These are phyloP conservation scores for Netelia fuscicornis DNA, from an alignment of 2,888 invertebrate genomes.

Conservation along the genomic window DNA sequence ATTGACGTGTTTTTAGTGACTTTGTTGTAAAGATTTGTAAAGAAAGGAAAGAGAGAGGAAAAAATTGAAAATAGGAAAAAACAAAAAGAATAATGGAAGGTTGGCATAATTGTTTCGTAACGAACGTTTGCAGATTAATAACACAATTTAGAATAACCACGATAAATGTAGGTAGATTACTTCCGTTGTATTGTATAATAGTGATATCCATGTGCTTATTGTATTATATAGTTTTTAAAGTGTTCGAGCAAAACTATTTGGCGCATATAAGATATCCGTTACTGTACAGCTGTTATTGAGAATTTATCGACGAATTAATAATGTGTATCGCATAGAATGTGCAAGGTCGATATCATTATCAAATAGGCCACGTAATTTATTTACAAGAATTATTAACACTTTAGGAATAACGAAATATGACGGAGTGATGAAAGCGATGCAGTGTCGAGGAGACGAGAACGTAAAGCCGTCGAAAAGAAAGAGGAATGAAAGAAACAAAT, in stretches of 20 bases:
- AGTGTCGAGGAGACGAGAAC: conserved; percentile 16
- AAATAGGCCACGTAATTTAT: conserved; percentile 69
- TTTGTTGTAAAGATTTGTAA: conserved; percentile 56
- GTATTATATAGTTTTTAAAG: conserved; percentile 81
- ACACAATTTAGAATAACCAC: conserved; percentile 78
- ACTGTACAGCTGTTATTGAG: conserved; percentile 79
- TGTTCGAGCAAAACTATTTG: conserved; percentile 76
- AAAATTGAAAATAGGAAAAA: conserved; percentile 24
- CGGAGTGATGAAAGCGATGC: conserved; percentile 5
- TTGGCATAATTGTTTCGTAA: conserved; percentile 78
- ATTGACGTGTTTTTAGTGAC: conserved; percentile 70
- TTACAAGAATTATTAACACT: conserved; percentile 57
- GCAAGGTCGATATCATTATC: conserved; percentile 77
- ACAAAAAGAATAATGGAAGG: conserved; percentile 53
- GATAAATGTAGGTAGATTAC: conserved; percentile 77
- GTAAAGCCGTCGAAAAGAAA: conserved; percentile 15
- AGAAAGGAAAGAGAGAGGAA: conserved; percentile 11
- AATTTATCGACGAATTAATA: conserved; percentile 60
- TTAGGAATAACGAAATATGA: conserved; percentile 34
- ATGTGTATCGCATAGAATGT: conserved; percentile 62
- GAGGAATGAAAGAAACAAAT: conserved; percentile 27
- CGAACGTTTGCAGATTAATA: conserved; percentile 79
- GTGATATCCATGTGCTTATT: conserved; percentile 83
- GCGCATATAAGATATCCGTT: conserved; percentile 76
- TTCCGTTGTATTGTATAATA: conserved; percentile 82